phyloP scores from a whole-genome alignment of 2,797 vertebrate genomes.

The Hydrophis major region DNA sequence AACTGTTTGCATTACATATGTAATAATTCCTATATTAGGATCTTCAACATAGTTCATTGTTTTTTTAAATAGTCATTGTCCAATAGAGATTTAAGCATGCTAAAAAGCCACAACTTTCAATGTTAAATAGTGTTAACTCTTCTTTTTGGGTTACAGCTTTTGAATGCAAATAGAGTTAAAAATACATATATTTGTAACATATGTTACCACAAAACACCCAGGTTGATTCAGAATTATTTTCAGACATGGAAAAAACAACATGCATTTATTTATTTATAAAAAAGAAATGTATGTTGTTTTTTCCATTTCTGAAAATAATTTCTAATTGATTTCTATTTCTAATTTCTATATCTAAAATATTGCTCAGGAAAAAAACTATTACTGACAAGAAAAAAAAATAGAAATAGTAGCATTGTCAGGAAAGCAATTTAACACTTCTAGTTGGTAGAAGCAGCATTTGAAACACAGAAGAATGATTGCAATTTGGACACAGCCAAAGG shows the following conservation, averaged over 20 bases:
- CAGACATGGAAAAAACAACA: not conserved
- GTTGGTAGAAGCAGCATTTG: not conserved
- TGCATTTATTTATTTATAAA: rapidly evolving
- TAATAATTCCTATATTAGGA: not conserved
- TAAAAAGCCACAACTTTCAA: not conserved
- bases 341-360: constrained; percentile 5
- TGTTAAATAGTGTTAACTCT: not conserved
- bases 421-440: not conserved
- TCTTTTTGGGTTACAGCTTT: not conserved
- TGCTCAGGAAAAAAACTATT: not conserved
- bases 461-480: not conserved
- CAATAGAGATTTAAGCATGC: not conserved
- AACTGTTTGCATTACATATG: constrained; percentile 11
- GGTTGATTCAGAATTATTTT: not conserved
- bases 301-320: not conserved
- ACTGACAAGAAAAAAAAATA: constrained; percentile 14
- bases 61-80: constrained; percentile 9
- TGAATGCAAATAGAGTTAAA: not conserved
- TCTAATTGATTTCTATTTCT: not conserved
- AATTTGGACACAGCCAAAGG: not conserved
- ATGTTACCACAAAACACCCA: not conserved
- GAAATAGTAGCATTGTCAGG: not conserved
- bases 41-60: not conserved
- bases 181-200: not conserved
- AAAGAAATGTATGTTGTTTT: rapidly evolving